A percentile compares a stretch with the other conserved stretches of the same genome.
phyloP scores from a whole-genome alignment of 2,888 invertebrate species.

The Lasioglossum calceatum region DNA sequence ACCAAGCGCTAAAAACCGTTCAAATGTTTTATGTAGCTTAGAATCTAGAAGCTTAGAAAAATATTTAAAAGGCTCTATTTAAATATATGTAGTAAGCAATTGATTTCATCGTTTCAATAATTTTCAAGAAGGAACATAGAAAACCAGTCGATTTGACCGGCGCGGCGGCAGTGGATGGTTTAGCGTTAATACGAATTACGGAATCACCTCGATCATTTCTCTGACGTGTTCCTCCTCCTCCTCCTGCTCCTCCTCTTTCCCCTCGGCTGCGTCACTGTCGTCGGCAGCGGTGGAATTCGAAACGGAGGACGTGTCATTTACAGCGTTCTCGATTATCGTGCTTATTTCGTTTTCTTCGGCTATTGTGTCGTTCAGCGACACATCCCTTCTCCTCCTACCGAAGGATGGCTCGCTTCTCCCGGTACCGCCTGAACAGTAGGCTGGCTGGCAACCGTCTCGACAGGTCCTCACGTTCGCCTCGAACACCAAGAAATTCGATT shows the following conservation, averaged over 20 bases:
- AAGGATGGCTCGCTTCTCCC: conserved; percentile 94
- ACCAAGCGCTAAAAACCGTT: no score
- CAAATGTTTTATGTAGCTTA: no score
- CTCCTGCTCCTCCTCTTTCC: conserved; percentile 86
- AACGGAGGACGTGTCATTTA: conserved; percentile 40
- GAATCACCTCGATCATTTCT: conserved; percentile 93
- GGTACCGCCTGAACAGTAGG: conserved; percentile 91
- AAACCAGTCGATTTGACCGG: no score
- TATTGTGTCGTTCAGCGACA: conserved; percentile 71
- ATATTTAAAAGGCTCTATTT: no score
- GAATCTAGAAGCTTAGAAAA: no score
- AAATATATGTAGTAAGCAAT: no score
- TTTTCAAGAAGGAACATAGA: no score
- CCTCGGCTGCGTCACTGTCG: conserved; percentile 67
- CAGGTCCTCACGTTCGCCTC: conserved; percentile 96
- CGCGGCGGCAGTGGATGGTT: no score
- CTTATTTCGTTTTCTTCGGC: conserved; percentile 75
- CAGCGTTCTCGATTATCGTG: conserved; percentile 74
- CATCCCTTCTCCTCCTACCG: conserved; percentile 89
- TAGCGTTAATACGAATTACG: background rate
- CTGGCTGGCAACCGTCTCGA: conserved; percentile 95
- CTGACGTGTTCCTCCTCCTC: conserved; percentile 90
- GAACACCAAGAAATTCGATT: conserved; percentile 96
- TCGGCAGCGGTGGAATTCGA: conserved; percentile 66
- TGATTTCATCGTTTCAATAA: no score